Evolutionary conservation across 2,888 invertebrate genomes (phyloP), one percentile per base, ranked within the genome.

Genomic region (Apamea sordens): DNA sequence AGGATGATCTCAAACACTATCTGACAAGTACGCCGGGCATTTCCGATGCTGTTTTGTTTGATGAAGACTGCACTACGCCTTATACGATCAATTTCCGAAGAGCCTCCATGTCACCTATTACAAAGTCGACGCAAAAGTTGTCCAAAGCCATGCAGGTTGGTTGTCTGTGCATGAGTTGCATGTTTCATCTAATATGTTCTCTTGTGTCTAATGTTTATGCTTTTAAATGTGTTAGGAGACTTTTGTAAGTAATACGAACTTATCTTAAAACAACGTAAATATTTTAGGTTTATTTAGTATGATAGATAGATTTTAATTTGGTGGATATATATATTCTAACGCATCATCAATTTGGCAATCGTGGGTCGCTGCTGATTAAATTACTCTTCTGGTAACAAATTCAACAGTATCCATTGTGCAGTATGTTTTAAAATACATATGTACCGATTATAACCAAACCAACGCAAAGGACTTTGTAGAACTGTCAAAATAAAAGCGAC

Each of bases 121-220:
- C 98, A 0, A 98, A 98, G 89, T 98, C 98, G 0, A 98, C 99
- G 41, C 98, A 98, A 93, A 98, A 98, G 93, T 98, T 99, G 98
- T 98, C 98, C 1, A 98, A 98, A 93, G 98, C 98, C 53, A 98
- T 99, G 98, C 98, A 99, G 98, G 98, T 98, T 97, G 95, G 97
- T 94, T 71, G 65, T 72, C 74, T 78, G 79, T 44, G 83, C 88
- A 83, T 82, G 84, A 84, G 71, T 87, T 85, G 89, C 88, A 89
- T 91, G 89, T 79, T 83, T 82, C 75, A 70, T 77, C n/a, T 74
- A 32, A 28, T 81, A 44, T 70, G 28, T 75, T 71, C 28, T 80
- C 13, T 61, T 79, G n/a, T 82, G 47, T 78, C 32, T 77, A 15
- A 63, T 79, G 24, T 80, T 50, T 64, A 59, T 68, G 86, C 86